phyloP scores from a whole-genome alignment of 2,113 vertebrate genomes.

The Notiomystis cincta region DNA sequence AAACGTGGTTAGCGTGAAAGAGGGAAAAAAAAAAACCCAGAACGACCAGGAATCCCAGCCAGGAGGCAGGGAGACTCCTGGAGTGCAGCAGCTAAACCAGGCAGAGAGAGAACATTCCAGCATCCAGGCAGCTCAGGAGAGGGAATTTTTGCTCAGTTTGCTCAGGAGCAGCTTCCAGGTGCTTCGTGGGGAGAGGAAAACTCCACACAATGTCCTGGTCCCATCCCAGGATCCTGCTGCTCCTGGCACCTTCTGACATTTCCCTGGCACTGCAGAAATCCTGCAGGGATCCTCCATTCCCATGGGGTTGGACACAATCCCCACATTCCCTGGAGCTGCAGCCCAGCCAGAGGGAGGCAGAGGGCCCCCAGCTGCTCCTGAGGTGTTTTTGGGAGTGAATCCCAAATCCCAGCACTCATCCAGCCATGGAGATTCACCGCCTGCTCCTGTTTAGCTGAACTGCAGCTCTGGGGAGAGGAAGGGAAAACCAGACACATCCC shows the following conservation, averaged over 20 bases:
- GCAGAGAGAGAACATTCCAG: fast-evolving
- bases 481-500: not conserved
- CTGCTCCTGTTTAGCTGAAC: fast-evolving
- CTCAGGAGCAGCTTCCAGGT: not conserved
- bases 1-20: fast-evolving
- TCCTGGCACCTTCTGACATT: fast-evolving
- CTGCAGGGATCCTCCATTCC: fast-evolving
- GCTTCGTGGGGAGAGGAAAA: not conserved
- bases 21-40: too few species aligned
- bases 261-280: fast-evolving
- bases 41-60: not conserved
- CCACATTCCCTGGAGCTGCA: not conserved
- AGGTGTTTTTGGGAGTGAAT: not conserved
- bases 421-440: not conserved
- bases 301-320: fast-evolving
- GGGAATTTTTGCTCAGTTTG: too few species aligned
- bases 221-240: not conserved
- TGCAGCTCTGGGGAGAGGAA: not conserved
- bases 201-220: fast-evolving
- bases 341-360: not conserved
- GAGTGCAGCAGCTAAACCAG: not conserved
- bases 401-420: fast-evolving
- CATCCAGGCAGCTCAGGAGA: not conserved
- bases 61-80: fast-evolving
- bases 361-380: not conserved